phyloP scores from a whole-genome alignment of 1,140 invertebrate species.

The Prorops nasuta region DNA sequence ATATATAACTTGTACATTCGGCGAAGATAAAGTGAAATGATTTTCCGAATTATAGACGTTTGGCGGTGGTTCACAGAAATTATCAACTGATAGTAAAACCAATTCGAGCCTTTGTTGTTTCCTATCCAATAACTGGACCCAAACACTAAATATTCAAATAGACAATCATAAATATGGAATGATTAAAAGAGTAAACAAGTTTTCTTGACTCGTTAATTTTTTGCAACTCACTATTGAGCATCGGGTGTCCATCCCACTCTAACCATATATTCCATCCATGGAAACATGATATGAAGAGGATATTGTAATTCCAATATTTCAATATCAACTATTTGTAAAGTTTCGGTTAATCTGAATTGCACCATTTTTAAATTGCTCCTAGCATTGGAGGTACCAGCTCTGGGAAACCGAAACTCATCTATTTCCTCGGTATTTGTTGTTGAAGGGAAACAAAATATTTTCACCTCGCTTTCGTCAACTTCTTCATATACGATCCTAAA shows the following conservation, averaged over 20 bases:
- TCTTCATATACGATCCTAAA: conserved; percentile 95
- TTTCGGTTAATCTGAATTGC: conserved; percentile 74
- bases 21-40: conserved; percentile 55
- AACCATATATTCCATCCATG: conserved; percentile 92
- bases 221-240: conserved; percentile 73
- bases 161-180: conserved; percentile 1
- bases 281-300: conserved; percentile 75
- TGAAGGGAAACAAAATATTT: conserved; percentile 85
- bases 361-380: conserved; percentile 85
- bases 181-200: too few species aligned
- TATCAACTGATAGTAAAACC: conserved; percentile 69
- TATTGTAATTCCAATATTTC: conserved; percentile 71
- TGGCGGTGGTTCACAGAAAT: conserved; percentile 68
- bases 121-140: conserved; percentile 84
- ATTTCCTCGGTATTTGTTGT: conserved; percentile 73
- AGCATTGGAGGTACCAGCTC: conserved; percentile 87
- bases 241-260: conserved; percentile 91
- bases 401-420: conserved; percentile 90
- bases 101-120: conserved; percentile 80
- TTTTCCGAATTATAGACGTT: conserved; percentile 58
- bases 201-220: not conserved
- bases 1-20: conserved; percentile 66
- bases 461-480: conserved; percentile 92
- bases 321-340: conserved; percentile 66
- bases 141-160: conserved; percentile 66